Evolutionary conservation across 2,113 vertebrate genomes (phyloP).

Genomic region (Pica pica): DNA sequence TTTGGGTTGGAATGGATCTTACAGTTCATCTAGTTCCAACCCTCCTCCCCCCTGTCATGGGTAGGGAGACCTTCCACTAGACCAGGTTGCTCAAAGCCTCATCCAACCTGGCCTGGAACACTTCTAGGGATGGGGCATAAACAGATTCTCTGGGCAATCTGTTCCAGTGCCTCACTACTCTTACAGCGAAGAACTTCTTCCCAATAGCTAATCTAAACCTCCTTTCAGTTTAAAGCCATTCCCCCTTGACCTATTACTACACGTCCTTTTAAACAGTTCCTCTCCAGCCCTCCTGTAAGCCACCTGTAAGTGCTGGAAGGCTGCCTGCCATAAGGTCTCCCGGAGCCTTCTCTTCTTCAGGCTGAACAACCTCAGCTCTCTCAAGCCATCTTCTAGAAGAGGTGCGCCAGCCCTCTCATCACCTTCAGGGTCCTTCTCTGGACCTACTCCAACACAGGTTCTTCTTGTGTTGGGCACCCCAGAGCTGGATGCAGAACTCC

Average conservation of each 20-base stretch:
- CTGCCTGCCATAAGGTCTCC: not conserved
- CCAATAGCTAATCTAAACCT: not conserved
- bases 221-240: not conserved
- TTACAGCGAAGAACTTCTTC: not conserved
- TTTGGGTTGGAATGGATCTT: not conserved
- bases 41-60: not conserved
- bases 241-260: not conserved
- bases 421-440: not conserved
- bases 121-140: not conserved
- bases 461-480: not conserved
- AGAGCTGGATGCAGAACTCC: not conserved
- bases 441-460: not conserved
- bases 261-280: not conserved
- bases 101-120: not conserved
- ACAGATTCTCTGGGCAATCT: not conserved
- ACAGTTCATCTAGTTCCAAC: not conserved
- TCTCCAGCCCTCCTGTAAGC: not conserved
- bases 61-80: not conserved
- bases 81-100: not conserved
- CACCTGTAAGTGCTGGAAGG: not conserved
- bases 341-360: accelerated
- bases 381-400: not conserved
- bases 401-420: not conserved
- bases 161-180: not conserved
- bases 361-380: not conserved